Percentiles rank a stretch among this genome's conserved stretches.
Conservation (phyloP, 2,797 vertebrate genomes). For the Menidia menidia region DNA sequence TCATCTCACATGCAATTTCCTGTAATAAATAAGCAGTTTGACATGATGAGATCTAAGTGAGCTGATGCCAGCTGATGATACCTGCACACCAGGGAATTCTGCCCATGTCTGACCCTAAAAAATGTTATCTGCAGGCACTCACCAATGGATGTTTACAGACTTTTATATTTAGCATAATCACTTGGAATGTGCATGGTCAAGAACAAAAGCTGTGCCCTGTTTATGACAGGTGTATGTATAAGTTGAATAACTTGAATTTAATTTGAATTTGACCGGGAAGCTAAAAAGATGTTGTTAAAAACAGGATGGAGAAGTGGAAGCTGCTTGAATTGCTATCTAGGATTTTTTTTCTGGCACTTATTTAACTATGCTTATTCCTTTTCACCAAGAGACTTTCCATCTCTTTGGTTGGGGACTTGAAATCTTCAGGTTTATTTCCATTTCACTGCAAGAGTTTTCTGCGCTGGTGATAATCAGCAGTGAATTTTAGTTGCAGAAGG, state of each 20-base stretch:
- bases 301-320: constrained; percentile 34
- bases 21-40: constrained; percentile 74
- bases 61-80: constrained; percentile 72
- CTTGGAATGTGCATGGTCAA: background rate
- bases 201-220: background rate
- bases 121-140: constrained; percentile 2
- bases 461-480: too few species aligned
- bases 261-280: background rate
- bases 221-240: background rate
- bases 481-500: too few species aligned
- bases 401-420: constrained; percentile 34
- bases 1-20: constrained; percentile 69
- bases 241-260: background rate
- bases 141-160: background rate
- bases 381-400: constrained; percentile 22
- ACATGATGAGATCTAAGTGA: constrained; percentile 51
- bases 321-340: constrained; percentile 51
- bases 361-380: constrained; percentile 19
- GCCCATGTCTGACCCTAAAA: constrained; percentile 36
- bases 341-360: constrained; percentile 50
- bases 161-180: background rate
- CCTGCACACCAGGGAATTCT: constrained; percentile 56
- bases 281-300: too few species aligned
- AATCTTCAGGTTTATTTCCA: constrained; percentile 26
- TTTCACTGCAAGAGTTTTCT: constrained; percentile 17